Conservation (phyloP, 2,797 vertebrate species). For the Chaetophractus vellerosus region DNA sequence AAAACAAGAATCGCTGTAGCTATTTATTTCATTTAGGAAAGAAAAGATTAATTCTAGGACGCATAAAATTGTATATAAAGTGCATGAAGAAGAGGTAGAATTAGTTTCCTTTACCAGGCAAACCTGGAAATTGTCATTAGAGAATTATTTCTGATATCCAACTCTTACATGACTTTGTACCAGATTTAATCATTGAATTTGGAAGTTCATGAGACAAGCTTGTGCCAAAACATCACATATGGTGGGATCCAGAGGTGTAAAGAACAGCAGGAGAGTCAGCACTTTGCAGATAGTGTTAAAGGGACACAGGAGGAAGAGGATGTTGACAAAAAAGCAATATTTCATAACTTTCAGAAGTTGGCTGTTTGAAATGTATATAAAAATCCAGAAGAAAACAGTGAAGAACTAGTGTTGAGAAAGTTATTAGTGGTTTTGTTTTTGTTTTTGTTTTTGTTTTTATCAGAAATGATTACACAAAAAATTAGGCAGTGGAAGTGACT, state of each 20-base stretch:
- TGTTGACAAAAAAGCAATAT: constrained; percentile 85
- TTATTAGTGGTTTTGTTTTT: constrained; percentile 84
- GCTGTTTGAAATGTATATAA: constrained; percentile 82
- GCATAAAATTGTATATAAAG: constrained; percentile 93
- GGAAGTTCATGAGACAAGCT: constrained; percentile 97
- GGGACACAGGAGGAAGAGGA: constrained; percentile 94
- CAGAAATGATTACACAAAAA: constrained; percentile 87
- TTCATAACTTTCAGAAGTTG: constrained; percentile 85
- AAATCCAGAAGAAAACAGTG: constrained; percentile 81
- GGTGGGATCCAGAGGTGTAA: constrained; percentile 94
- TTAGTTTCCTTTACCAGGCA: constrained; percentile 94
- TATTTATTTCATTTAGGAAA: constrained; percentile 95
- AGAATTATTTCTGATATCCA: constrained; percentile 95
- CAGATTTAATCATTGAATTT: constrained; percentile 97
- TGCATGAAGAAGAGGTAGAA: constrained; percentile 96
- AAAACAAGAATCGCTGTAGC: constrained; percentile 98
- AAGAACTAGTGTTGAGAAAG: constrained; percentile 83
- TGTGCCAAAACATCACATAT: constrained; percentile 95
- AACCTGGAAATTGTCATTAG: constrained; percentile 95
- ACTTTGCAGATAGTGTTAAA: constrained; percentile 95
- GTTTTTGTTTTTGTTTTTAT: constrained; percentile 75
- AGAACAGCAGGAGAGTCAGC: constrained; percentile 95
- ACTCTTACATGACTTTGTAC: constrained; percentile 96
- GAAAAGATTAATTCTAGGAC: constrained; percentile 96
- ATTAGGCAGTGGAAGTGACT: constrained; percentile 85